Percentiles rank a stretch among this genome's conserved stretches.
Conservation (phyloP, 2,113 vertebrate genomes). For the Hyperopisus bebe region DNA sequence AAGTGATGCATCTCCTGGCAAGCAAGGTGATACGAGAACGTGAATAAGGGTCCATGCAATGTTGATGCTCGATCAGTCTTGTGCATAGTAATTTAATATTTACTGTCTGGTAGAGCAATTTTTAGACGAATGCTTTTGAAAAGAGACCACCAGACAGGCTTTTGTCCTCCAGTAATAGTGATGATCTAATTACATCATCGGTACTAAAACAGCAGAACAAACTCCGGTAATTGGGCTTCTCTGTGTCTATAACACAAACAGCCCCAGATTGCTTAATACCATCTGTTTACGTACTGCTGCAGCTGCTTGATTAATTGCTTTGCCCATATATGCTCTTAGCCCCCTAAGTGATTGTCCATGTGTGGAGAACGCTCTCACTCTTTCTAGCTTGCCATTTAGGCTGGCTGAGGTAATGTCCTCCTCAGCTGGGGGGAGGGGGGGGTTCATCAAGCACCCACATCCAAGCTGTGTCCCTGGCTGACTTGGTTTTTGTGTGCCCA, state of each 20-base stretch:
- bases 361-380: not conserved
- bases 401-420: not conserved
- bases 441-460: not conserved
- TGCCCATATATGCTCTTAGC: not conserved
- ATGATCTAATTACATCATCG: slow-evolving; percentile 11
- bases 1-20: not conserved
- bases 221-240: not conserved
- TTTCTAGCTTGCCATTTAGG: not conserved
- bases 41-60: not conserved
- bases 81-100: not conserved
- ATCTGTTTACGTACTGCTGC: not conserved
- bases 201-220: slow-evolving; percentile 13
- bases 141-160: not conserved
- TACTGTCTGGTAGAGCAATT: not conserved
- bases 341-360: not conserved
- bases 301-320: not conserved
- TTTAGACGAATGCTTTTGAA: not conserved
- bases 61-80: not conserved
- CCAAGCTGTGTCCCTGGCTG: not conserved
- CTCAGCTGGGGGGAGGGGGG: not conserved
- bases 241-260: not conserved
- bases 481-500: not conserved
- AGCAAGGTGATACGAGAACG: not conserved
- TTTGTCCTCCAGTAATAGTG: not conserved
- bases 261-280: not conserved